These are phyloP conservation scores for Decapterus maruadsi DNA, from an alignment of 2,797 vertebrate genomes.

Conservation along the genomic window DNA sequence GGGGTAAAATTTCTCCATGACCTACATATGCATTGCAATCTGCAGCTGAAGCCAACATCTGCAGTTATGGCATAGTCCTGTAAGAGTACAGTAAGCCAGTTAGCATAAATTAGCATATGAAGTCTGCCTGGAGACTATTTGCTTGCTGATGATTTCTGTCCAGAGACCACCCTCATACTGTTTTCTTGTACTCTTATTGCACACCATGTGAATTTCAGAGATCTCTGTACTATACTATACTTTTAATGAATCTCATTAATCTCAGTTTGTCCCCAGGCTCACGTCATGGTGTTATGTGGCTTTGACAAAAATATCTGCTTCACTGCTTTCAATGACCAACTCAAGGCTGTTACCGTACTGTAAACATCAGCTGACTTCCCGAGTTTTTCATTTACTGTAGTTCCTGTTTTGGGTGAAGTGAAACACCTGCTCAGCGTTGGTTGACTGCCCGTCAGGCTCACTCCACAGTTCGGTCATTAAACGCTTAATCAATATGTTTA, in stretches of 20 bases:
- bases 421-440: conserved; percentile 28
- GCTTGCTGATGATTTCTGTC: conserved; percentile 17
- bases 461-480: conserved; percentile 10
- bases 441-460: background rate
- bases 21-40: conserved; percentile 58
- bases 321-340: background rate
- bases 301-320: conserved; percentile 13
- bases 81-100: conserved; percentile 48
- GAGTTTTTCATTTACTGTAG: background rate
- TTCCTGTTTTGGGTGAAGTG: background rate
- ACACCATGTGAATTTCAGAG: background rate
- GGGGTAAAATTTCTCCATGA: conserved; percentile 35
- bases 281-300: conserved; percentile 3
- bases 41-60: conserved; percentile 43
- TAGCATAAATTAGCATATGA: conserved; percentile 64
- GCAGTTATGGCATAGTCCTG: conserved; percentile 36
- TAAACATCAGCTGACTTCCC: background rate
- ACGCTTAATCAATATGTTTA: conserved; percentile 1
- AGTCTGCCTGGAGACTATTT: conserved; percentile 51
- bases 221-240: background rate
- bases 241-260: background rate
- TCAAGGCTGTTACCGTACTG: background rate
- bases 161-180: conserved; percentile 33
- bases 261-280: conserved; percentile 22
- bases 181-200: background rate